These are phyloP conservation scores for Phortica okadai DNA, from an alignment of 2,888 invertebrate genomes.

Conservation along the genomic window DNA sequence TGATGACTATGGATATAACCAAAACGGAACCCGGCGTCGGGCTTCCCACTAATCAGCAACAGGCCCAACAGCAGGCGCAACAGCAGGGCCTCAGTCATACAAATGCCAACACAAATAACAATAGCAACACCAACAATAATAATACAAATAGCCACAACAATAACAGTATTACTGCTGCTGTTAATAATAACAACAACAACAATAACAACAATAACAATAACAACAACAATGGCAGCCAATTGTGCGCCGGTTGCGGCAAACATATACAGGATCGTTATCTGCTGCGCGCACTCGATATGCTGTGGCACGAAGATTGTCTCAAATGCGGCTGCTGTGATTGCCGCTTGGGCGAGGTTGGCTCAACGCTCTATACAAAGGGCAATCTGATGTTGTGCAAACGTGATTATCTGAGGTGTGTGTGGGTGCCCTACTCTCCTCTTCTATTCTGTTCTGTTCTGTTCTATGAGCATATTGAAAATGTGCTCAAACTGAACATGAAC, in stretches of 20 bases:
- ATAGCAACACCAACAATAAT: slow-evolving; percentile 48
- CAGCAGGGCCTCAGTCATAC: slow-evolving; percentile 50
- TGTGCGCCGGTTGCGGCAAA: slow-evolving; percentile 96
- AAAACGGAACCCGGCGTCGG: slow-evolving; percentile 82
- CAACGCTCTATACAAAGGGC: slow-evolving; percentile 95
- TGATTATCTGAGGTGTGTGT: slow-evolving; percentile 91
- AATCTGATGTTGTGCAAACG: slow-evolving; percentile 96
- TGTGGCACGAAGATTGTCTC: slow-evolving; percentile 98
- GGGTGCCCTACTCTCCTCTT: neutral
- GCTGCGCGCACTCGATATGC: slow-evolving; percentile 93
- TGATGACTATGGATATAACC: slow-evolving; percentile 93
- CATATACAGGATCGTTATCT: slow-evolving; percentile 94
- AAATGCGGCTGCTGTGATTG: slow-evolving; percentile 99
- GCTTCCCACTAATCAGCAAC: slow-evolving; percentile 70
- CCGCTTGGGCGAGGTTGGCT: slow-evolving; percentile 96
- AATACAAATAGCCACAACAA: slow-evolving; percentile 57
- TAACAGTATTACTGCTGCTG: slow-evolving; percentile 60
- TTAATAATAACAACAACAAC: slow-evolving; percentile 47
- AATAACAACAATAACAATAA: slow-evolving; percentile 66
- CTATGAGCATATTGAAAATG: no score
- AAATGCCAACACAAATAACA: slow-evolving; percentile 55
- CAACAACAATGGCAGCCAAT: slow-evolving; percentile 79
- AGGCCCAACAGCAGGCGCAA: slow-evolving; percentile 53
- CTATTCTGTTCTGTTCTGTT: no score
- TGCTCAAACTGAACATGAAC: no score